Percentiles rank a stretch among this genome's conserved stretches.
phyloP scores from a whole-genome alignment of 1,140 invertebrate species.

The Anastrepha ludens region DNA sequence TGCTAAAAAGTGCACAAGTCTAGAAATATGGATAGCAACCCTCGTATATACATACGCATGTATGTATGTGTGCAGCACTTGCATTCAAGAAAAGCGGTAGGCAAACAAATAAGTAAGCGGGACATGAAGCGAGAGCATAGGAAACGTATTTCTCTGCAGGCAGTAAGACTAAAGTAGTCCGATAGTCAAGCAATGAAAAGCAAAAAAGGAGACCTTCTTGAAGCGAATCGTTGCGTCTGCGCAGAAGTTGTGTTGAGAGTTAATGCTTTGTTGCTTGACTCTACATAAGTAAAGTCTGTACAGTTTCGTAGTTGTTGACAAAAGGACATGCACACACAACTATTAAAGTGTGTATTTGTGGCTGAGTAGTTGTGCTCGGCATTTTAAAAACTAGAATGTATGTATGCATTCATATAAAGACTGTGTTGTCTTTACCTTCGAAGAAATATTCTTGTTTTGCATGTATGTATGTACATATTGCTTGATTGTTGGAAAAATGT shows the following conservation, averaged over 20 bases:
- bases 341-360: not conserved
- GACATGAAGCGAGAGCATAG: slow-evolving; percentile 19
- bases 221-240: slow-evolving; percentile 7
- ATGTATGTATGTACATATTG: no score
- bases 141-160: not conserved
- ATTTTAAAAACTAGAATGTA: not conserved
- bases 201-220: slow-evolving; percentile 5
- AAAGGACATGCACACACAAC: slow-evolving; percentile 20
- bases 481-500: no score
- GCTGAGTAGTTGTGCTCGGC: not conserved
- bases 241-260: not conserved
- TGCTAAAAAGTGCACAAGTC: no score
- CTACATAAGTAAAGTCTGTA: not conserved
- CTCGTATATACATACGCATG: no score
- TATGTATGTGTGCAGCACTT: no score
- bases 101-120: slow-evolving; percentile 1
- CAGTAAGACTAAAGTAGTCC: not conserved
- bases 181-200: not conserved
- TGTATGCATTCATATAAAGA: not conserved
- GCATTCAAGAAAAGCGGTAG: slow-evolving; percentile 1
- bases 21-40: no score
- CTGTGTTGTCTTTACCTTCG: not conserved
- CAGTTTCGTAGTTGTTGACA: slow-evolving; percentile 45
- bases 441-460: no score
- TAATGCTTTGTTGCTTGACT: not conserved